Evolutionary conservation across 1,140 invertebrate species (phyloP).

Genomic region (Drosophila melanica): DNA sequence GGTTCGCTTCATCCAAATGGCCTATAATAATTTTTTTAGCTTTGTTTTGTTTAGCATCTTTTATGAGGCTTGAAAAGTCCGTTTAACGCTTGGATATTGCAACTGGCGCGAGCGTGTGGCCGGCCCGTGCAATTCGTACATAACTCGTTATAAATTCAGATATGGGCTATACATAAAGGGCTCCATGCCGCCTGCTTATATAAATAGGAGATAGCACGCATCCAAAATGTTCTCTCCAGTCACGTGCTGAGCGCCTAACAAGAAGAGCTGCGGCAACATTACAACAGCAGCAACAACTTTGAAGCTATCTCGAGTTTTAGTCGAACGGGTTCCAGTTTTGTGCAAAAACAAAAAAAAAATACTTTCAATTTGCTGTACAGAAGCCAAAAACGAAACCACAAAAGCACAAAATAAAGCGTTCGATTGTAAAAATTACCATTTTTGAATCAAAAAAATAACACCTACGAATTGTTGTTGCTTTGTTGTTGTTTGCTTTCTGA

Average conservation of each 20-base stretch:
- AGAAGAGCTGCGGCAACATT: conserved; percentile 9
- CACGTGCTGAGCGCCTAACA: background rate
- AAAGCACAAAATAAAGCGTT: background rate
- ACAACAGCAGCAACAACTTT: conserved; percentile 1
- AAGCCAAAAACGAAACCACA: conserved; percentile 8
- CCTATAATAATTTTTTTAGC: background rate
- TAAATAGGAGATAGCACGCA: conserved; percentile 2
- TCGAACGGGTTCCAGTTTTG: conserved; percentile 19
- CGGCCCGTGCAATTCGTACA: background rate
- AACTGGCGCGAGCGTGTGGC: conserved; percentile 6
- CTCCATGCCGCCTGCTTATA: conserved; percentile 16
- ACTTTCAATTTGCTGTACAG: conserved; percentile 33
- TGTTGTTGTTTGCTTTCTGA: background rate
- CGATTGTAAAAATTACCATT: background rate
- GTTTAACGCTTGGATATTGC: conserved; percentile 25
- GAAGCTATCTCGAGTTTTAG: background rate
- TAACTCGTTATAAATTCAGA: background rate
- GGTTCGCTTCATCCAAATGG: conserved; percentile 21
- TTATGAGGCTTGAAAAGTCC: conserved; percentile 41
- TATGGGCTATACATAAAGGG: conserved; percentile 15
- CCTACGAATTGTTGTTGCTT: background rate
- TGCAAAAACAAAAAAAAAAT: conserved; percentile 8
- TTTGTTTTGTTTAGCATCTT: conserved; percentile 3
- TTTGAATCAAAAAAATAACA: background rate
- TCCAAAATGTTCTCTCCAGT: background rate